phyloP scores from a whole-genome alignment of 2,888 invertebrate genomes.

The Sphaerophoria rueppellii region DNA sequence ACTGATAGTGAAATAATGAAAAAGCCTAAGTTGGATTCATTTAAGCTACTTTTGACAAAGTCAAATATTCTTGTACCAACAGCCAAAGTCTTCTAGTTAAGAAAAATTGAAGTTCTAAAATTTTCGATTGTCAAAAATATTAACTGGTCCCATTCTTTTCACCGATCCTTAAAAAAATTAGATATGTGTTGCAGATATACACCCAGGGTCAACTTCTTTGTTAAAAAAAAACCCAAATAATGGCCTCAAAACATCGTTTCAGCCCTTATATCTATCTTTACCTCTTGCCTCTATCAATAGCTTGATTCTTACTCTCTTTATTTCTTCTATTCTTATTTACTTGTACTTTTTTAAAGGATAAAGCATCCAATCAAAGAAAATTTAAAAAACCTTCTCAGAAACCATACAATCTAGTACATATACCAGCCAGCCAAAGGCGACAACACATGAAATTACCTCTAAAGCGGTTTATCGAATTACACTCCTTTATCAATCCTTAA shows the following conservation, averaged over 20 bases:
- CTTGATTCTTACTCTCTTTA: constrained; percentile 9
- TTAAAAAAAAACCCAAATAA: no score
- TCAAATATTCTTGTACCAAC: no score
- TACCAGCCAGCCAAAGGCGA: constrained; percentile 32
- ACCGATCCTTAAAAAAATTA: no score
- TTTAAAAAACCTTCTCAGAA: constrained; percentile 57
- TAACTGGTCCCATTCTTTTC: no score
- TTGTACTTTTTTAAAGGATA: constrained; percentile 24
- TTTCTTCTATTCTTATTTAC: not conserved
- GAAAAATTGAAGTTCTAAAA: no score
- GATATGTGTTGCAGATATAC: no score
- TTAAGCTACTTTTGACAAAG: no score
- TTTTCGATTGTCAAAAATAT: no score
- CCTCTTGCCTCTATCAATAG: constrained; percentile 7
- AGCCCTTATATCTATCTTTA: constrained; percentile 2
- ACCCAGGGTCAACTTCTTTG: no score
- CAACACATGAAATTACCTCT: constrained; percentile 61
- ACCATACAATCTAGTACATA: constrained; percentile 48
- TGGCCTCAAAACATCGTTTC: not conserved
- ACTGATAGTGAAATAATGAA: no score
- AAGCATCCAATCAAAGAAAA: constrained; percentile 64
- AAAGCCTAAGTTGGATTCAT: no score
- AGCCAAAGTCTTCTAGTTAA: no score
- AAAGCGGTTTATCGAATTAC: constrained; percentile 69
- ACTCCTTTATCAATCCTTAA: constrained; percentile 28